Conservation (phyloP, 92 coral and sea anemone genomes). For the Phenganax marumi region DNA sequence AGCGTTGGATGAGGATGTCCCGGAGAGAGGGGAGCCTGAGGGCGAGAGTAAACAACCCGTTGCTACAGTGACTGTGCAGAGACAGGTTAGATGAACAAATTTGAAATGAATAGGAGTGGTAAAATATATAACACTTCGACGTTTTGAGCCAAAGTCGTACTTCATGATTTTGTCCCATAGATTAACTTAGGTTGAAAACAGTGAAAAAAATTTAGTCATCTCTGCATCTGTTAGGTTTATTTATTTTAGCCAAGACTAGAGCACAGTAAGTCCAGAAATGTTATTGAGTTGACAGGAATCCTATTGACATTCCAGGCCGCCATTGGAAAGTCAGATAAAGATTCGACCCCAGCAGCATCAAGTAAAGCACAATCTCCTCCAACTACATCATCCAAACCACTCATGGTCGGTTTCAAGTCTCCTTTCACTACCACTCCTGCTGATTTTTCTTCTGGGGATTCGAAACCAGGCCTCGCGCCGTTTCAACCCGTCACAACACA, state of each 20-base stretch:
- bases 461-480: background rate
- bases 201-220: background rate
- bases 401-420: background rate
- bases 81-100: constrained; percentile 15
- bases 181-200: too few species aligned
- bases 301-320: background rate
- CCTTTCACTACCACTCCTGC: constrained; percentile 12
- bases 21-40: constrained; percentile 33
- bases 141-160: too few species aligned
- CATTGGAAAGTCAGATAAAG: constrained; percentile 36
- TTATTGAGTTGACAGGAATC: background rate
- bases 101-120: too few species aligned
- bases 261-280: background rate
- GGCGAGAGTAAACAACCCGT: constrained; percentile 43
- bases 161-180: too few species aligned
- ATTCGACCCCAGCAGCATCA: background rate
- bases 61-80: background rate
- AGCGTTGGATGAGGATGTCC: background rate
- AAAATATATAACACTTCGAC: too few species aligned
- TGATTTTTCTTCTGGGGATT: background rate
- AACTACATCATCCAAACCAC: background rate
- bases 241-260: background rate
- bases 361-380: background rate
- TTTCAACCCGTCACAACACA: background rate
- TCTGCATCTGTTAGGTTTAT: too few species aligned